Conservation (phyloP, 2,113 vertebrate species). For the Platichthys flesus region DNA sequence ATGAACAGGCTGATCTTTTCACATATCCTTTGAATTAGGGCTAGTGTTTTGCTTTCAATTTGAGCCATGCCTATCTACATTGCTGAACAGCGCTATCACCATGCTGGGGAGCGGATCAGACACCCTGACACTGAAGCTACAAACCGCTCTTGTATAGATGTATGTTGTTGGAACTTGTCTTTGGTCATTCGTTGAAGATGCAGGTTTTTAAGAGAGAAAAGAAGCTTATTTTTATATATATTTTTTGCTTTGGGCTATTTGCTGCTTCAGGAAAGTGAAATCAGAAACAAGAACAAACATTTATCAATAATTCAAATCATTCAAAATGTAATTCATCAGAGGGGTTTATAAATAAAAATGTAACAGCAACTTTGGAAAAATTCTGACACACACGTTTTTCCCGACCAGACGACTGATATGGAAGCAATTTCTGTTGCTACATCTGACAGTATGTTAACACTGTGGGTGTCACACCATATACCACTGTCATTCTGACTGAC, state of each 20-base stretch:
- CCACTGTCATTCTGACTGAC: slow-evolving; percentile 60
- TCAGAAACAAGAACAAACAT: not conserved
- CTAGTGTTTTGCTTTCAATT: slow-evolving; percentile 24
- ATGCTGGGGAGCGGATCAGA: not conserved
- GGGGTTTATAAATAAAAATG: not conserved
- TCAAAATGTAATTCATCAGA: no score
- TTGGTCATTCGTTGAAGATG: not conserved
- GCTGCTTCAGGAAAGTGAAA: slow-evolving; percentile 13
- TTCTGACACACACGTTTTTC: not conserved
- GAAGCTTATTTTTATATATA: slow-evolving; percentile 41
- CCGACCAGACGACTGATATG: slow-evolving; percentile 18
- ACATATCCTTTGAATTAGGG: slow-evolving; percentile 23
- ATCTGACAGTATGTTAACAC: slow-evolving; percentile 45
- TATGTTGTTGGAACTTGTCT: not conserved
- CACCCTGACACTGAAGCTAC: not conserved
- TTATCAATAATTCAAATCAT: not conserved
- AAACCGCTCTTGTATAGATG: not conserved
- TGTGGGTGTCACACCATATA: slow-evolving; percentile 40
- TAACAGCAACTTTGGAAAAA: no score
- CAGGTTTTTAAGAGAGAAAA: slow-evolving; percentile 20
- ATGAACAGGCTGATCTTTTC: slow-evolving; percentile 20
- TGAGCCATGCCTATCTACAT: slow-evolving; percentile 17
- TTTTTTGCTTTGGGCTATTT: not conserved
- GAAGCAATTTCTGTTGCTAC: slow-evolving; percentile 21
- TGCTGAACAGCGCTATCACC: slow-evolving; percentile 20